Percentiles rank a stretch among this genome's conserved stretches.
Evolutionary conservation across 2,888 invertebrate species (phyloP).

Genomic region (Thymelicus lineola): DNA sequence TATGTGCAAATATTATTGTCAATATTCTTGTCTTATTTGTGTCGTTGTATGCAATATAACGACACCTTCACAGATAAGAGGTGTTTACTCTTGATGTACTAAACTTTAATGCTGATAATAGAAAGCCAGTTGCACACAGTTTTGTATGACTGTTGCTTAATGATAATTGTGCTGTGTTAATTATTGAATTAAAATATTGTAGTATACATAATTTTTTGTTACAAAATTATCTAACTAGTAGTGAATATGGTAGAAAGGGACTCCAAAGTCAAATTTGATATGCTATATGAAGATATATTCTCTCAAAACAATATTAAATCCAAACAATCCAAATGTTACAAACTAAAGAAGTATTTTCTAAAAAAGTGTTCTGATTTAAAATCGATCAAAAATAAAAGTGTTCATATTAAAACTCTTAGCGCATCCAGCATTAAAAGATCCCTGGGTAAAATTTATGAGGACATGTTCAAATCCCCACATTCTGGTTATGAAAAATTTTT

Average conservation of each 20-base stretch:
- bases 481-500: constrained; percentile 87
- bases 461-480: constrained; percentile 70
- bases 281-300: constrained; percentile 47
- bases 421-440: constrained; percentile 67
- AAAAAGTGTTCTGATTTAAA: constrained; percentile 56
- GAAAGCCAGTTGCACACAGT: constrained; percentile 10
- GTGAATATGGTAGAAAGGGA: constrained; percentile 18
- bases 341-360: constrained; percentile 58
- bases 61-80: constrained; percentile 69
- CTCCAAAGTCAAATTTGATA: constrained; percentile 42
- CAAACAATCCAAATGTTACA: constrained; percentile 56
- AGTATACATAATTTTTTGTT: not conserved
- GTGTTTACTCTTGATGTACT: constrained; percentile 58
- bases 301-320: constrained; percentile 44
- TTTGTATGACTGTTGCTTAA: not conserved
- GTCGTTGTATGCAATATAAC: constrained; percentile 61
- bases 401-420: constrained; percentile 70
- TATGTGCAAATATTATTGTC: constrained; percentile 34
- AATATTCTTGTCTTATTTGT: constrained; percentile 45
- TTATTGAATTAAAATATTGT: not conserved
- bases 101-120: constrained; percentile 31
- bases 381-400: constrained; percentile 57
- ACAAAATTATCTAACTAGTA: not conserved
- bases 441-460: constrained; percentile 69
- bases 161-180: constrained; percentile 10